Evolutionary conservation across 2,888 invertebrate species (phyloP), one percentile per base, ranked within the genome.

Genomic region (Andrena trimmerana): DNA sequence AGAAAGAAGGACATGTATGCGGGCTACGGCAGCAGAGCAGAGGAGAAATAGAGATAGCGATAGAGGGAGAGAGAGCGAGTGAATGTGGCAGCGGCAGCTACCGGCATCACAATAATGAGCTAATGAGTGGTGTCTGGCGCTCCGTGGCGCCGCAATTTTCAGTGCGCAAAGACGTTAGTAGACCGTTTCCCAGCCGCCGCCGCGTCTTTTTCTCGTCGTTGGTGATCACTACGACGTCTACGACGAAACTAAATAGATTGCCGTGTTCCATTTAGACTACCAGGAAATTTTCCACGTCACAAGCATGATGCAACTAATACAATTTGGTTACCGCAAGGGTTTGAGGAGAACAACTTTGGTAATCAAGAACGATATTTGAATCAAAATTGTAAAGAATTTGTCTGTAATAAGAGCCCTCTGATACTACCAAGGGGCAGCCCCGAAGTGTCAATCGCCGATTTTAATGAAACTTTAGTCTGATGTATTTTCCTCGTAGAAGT

Each of bases 41-140:
- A 24, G 24, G 57, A 57, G 27, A 4, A 1, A 24, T 10, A 24
- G 24, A 24, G 54, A 20, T 20, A 20, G 8, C 8, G 29, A n/a
- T 24, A 54, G 36, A 52, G 70, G 42, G 27, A n/a, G 65, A 16
- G 54, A 42, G 27, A 20, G 67, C 31, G 59, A 67, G 62, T 69
- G 48, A 71, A 63, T 31, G 71, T 72, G 59, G 74, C 57, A 54
- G 52, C 66, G 29, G 84, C 65, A 75, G 74, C 76, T 81, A 74
- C 73, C 62, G 82, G 71, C 69, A 87, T 75, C 74, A 77, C 71
- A 74, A 78, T 90, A 88, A 90, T 88, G 86, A 83, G 85, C 86
- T 90, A 90, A 90, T 90, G 86, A 88, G 85, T 84, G 79, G 85
- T 90, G 86, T 89, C 86, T 90, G 88, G 72, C 83, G 81, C 66